A percentile compares a stretch with the other conserved stretches of the same genome.
Evolutionary conservation across 1,140 invertebrate genomes (phyloP).

Genomic region (Asobara japonica): DNA sequence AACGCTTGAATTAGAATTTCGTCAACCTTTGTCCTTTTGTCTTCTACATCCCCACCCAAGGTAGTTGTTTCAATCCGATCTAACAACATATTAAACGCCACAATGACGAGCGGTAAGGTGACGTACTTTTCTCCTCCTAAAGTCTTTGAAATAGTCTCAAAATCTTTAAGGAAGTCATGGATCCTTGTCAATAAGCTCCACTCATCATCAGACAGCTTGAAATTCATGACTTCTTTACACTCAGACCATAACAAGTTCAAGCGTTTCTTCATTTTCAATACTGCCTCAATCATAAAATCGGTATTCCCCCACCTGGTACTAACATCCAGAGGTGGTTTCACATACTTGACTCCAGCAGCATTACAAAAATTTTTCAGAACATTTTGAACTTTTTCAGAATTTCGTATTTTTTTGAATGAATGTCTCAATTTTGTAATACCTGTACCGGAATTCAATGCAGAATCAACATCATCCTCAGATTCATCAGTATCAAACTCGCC

Average conservation of each 20-base stretch:
- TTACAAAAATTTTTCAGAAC: conserved; percentile 1
- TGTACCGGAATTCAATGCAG: not conserved
- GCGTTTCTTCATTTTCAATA: conserved; percentile 17
- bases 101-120: conserved; percentile 28
- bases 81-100: conserved; percentile 53
- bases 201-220: not conserved
- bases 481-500: not conserved
- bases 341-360: not conserved
- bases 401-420: not conserved
- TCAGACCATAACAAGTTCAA: not conserved
- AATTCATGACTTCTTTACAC: not conserved
- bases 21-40: not conserved
- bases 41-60: not conserved
- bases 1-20: conserved; percentile 27
- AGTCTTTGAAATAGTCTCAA: not conserved
- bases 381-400: not conserved
- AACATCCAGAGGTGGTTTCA: not conserved
- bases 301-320: conserved; percentile 32
- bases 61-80: conserved; percentile 11
- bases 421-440: conserved; percentile 9
- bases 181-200: not conserved
- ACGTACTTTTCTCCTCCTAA: not conserved
- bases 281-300: conserved; percentile 28
- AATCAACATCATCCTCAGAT: not conserved
- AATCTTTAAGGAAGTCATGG: conserved; percentile 45